phyloP scores from a whole-genome alignment of 2,797 vertebrate genomes.

The Garrulus glandarius region DNA sequence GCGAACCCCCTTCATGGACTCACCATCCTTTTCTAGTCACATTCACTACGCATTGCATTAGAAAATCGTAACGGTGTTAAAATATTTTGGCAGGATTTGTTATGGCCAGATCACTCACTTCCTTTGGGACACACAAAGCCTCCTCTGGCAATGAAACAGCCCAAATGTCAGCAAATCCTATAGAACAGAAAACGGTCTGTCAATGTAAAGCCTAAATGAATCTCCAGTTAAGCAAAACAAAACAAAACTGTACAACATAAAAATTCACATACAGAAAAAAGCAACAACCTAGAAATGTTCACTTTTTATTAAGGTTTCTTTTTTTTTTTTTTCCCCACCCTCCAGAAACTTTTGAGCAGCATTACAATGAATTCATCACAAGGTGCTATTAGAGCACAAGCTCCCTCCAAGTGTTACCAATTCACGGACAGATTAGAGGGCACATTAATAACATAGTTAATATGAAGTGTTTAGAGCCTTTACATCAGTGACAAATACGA shows the following conservation, averaged over 20 bases:
- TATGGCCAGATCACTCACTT: constrained; percentile 69
- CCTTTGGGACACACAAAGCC: constrained; percentile 66
- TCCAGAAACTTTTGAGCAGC: constrained; percentile 53
- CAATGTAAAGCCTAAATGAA: constrained; percentile 28
- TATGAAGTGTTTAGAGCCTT: constrained; percentile 89
- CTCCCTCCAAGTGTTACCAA: constrained; percentile 71
- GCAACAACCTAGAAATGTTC: not conserved
- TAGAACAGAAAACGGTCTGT: constrained; percentile 22
- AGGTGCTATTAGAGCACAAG: constrained; percentile 65
- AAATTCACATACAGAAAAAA: constrained; percentile 3
- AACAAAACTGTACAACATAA: constrained; percentile 1
- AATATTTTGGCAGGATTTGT: constrained; percentile 69
- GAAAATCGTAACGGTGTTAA: constrained; percentile 66
- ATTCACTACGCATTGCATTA: constrained; percentile 64
- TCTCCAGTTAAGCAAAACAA: constrained; percentile 26
- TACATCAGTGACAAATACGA: constrained; percentile 90
- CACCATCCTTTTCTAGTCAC: constrained; percentile 54
- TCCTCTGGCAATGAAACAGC: constrained; percentile 67
- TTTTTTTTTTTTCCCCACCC: not conserved
- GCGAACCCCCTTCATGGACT: constrained; percentile 24
- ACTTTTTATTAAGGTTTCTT: not conserved
- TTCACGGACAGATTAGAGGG: constrained; percentile 84
- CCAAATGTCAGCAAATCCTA: constrained; percentile 33
- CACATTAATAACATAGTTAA: constrained; percentile 93
- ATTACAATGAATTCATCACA: constrained; percentile 60